phyloP scores from a whole-genome alignment of 2,113 vertebrate genomes.

The Nothoprocta perdicaria region DNA sequence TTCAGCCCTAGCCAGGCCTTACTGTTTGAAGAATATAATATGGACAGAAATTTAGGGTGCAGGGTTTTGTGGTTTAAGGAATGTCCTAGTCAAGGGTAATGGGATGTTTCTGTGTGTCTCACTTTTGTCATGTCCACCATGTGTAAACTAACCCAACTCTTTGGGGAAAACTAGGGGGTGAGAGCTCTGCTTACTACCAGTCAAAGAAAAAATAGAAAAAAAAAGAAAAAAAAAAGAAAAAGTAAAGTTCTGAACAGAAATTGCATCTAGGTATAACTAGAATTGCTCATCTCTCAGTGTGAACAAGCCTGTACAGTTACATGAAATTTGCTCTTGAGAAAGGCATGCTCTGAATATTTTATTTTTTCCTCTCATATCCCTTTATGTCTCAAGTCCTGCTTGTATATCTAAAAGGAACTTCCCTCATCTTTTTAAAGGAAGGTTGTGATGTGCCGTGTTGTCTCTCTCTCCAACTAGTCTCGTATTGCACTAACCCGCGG shows the following conservation, averaged over 20 bases:
- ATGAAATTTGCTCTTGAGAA: slow-evolving; percentile 10
- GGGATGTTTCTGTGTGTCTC: neutral
- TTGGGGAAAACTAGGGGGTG: neutral
- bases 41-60: neutral
- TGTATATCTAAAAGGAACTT: slow-evolving; percentile 15
- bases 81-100: slow-evolving; percentile 1
- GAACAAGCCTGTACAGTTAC: neutral
- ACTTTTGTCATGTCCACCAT: neutral
- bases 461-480: neutral
- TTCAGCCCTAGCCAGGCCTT: neutral
- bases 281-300: slow-evolving; percentile 36
- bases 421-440: neutral
- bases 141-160: slow-evolving; percentile 16
- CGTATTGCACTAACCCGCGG: neutral
- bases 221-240: neutral
- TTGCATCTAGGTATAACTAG: neutral
- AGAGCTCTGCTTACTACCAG: slow-evolving; percentile 20
- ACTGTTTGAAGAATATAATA: neutral
- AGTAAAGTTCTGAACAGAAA: neutral
- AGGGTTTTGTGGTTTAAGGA: neutral
- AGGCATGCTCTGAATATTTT: slow-evolving; percentile 33
- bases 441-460: neutral
- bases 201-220: neutral
- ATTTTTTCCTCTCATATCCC: slow-evolving; percentile 27
- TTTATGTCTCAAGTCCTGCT: slow-evolving; percentile 3